Evolutionary conservation across 2,888 invertebrate species (phyloP).

Genomic region (Melikaiella ostensackeni): DNA sequence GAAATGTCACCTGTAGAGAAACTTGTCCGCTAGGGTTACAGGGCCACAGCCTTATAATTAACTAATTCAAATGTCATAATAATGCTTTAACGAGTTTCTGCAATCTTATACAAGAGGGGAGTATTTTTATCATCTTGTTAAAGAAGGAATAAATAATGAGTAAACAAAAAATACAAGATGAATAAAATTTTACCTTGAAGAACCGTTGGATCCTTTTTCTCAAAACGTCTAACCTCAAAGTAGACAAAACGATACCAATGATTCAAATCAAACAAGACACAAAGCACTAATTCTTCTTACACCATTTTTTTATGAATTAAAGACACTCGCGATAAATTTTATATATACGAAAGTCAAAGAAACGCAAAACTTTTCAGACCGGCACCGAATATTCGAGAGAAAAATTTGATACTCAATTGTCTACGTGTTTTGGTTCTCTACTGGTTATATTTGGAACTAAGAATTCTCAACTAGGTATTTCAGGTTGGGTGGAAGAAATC

Average conservation of each 20-base stretch:
- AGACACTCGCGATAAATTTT: not conserved
- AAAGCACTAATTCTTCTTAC: not conserved
- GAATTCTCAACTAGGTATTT: too few species aligned
- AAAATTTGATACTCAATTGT: not conserved
- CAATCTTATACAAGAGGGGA: not conserved
- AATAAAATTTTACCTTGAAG: conserved; percentile 18
- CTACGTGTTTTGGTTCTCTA: not conserved
- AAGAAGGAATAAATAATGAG: not conserved
- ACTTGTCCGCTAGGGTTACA: not conserved
- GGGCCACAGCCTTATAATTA: not conserved
- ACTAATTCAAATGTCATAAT: not conserved
- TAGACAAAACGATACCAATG: not conserved
- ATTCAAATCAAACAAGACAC: not conserved
- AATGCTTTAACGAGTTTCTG: not conserved
- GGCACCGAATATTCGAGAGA: not conserved
- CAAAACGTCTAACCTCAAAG: conserved; percentile 15
- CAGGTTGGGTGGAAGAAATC: too few species aligned
- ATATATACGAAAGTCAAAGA: not conserved
- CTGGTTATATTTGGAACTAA: not conserved
- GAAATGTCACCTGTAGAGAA: too few species aligned
- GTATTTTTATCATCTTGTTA: not conserved
- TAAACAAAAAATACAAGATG: not conserved
- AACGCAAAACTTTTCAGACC: not conserved
- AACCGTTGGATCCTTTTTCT: conserved; percentile 3
- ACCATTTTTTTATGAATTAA: not conserved